phyloP scores from a whole-genome alignment of 2,797 vertebrate genomes.

The Danio tinwini region DNA sequence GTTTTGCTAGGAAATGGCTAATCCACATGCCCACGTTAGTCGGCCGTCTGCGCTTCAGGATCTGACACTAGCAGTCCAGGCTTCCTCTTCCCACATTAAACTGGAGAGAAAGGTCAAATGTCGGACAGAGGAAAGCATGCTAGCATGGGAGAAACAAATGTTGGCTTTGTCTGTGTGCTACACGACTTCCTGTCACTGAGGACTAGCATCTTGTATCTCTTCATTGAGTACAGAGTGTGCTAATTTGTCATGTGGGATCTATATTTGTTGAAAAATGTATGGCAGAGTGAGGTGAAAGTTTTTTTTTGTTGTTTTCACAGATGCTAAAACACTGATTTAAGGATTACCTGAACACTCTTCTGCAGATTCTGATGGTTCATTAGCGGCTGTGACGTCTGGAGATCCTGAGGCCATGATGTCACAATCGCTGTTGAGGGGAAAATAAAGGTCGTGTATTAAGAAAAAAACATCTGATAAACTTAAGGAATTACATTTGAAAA shows the following conservation, averaged over 20 bases:
- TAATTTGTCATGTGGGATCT: conserved; percentile 13
- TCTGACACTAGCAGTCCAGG: conserved; percentile 39
- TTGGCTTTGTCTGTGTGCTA: conserved; percentile 36
- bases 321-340: no score
- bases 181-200: conserved; percentile 48
- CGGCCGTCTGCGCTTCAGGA: background rate
- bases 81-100: conserved; percentile 53
- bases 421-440: conserved; percentile 75
- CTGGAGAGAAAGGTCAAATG: conserved; percentile 31
- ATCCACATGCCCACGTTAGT: conserved; percentile 32
- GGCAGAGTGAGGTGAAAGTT: background rate
- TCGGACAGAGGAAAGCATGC: conserved; percentile 35
- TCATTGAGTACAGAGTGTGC: background rate
- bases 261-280: background rate
- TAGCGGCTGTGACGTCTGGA: conserved; percentile 71
- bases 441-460: background rate
- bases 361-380: conserved; percentile 74
- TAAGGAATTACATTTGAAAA: no score
- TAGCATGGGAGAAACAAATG: conserved; percentile 25
- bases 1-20: conserved; percentile 47
- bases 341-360: conserved; percentile 83
- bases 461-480: no score
- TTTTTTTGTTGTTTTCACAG: background rate
- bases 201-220: conserved; percentile 5
- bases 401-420: conserved; percentile 81